These are phyloP conservation scores for Helicoverpa assulta DNA, from an alignment of 2,888 invertebrate species.

Conservation along the genomic window DNA sequence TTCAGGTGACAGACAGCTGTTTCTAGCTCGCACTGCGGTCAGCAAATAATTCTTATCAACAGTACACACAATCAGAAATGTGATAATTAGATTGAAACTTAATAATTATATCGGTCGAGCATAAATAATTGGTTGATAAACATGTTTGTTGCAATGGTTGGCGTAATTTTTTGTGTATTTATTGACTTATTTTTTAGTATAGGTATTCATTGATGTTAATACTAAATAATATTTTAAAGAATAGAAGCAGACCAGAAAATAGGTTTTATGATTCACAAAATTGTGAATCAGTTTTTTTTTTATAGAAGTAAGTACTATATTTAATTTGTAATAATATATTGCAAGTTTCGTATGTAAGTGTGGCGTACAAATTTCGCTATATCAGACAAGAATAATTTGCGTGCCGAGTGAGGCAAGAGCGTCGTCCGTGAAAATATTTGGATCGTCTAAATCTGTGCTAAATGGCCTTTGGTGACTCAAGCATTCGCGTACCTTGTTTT, in stretches of 20 bases:
- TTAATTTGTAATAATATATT: neutral
- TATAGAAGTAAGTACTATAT: no score
- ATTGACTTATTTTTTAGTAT: conserved; percentile 17
- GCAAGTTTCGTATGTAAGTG: neutral
- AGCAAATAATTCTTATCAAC: conserved; percentile 74
- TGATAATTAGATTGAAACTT: conserved; percentile 68
- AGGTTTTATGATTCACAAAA: neutral
- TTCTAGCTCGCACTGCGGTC: conserved; percentile 64
- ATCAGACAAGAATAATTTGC: conserved; percentile 63
- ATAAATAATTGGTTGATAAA: conserved; percentile 62
- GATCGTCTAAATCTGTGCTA: conserved; percentile 84
- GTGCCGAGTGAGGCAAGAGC: conserved; percentile 75
- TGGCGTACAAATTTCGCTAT: conserved; percentile 40
- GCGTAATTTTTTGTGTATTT: conserved; percentile 15
- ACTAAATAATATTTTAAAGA: neutral
- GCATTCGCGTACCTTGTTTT: conserved; percentile 72
- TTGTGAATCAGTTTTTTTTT: neutral
- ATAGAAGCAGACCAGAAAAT: no score
- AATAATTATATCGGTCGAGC: conserved; percentile 58
- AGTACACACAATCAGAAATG: conserved; percentile 66
- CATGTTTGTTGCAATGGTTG: conserved; percentile 39
- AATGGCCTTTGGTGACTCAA: conserved; percentile 86
- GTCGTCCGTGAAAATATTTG: conserved; percentile 87
- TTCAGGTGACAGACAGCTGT: conserved; percentile 72
- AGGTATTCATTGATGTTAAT: no score